Conservation (phyloP, 2,113 vertebrate genomes). For the Nycticorax nycticorax region DNA sequence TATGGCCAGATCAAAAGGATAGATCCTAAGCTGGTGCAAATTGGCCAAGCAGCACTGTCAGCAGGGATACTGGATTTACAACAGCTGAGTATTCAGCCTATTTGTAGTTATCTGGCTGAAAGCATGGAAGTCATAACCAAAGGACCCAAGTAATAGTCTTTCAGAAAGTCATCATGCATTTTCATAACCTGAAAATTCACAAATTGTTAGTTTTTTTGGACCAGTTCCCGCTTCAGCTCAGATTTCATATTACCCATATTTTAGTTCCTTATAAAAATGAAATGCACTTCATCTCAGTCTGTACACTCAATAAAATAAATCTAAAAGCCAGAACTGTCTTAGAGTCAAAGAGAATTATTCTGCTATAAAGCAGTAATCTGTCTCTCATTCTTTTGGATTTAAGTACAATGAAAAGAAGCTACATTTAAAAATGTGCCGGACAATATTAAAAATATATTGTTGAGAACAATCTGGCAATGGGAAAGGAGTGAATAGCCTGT, state of each 20-base stretch:
- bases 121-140: not conserved
- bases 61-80: not conserved
- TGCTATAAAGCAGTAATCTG: not conserved
- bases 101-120: not conserved
- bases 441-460: not conserved
- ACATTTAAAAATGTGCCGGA: not conserved
- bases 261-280: constrained; percentile 5
- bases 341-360: not conserved
- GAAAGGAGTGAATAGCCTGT: not conserved
- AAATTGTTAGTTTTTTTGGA: not conserved
- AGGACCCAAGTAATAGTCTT: not conserved
- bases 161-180: not conserved
- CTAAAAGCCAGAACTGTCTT: not conserved
- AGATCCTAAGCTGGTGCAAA: not conserved
- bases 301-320: not conserved
- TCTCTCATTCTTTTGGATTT: not conserved
- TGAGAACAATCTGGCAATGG: not conserved
- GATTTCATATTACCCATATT: not conserved
- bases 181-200: not conserved
- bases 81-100: not conserved
- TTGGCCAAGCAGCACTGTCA: not conserved
- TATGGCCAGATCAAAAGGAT: not conserved
- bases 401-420: not conserved
- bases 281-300: not conserved
- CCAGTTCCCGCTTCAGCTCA: not conserved